Conservation (phyloP, 1,140 invertebrate genomes). For the Drosophila quadrilineata region DNA sequence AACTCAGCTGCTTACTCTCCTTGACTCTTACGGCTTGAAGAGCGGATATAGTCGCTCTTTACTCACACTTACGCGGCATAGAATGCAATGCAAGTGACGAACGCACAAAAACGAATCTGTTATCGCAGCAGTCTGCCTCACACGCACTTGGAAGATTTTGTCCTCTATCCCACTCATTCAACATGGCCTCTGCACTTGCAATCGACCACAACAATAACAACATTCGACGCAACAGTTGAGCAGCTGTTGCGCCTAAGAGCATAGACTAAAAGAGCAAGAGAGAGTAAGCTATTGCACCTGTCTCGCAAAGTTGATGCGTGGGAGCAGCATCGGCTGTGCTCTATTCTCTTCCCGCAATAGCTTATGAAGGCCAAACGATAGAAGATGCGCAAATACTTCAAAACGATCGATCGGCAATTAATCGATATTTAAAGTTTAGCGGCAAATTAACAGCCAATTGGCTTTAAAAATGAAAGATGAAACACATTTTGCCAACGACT, state of each 20-base stretch:
- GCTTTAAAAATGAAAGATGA: too few relatives aligned
- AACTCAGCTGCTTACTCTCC: neutral
- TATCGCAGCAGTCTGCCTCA: too few relatives aligned
- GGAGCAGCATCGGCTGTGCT: neutral
- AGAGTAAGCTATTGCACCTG: constrained; percentile 24
- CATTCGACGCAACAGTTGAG: constrained; percentile 10
- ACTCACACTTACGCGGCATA: constrained; percentile 12
- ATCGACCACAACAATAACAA: constrained; percentile 38
- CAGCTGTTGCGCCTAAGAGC: constrained; percentile 44
- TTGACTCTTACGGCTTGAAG: constrained; percentile 1
- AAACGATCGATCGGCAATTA: constrained; percentile 7
- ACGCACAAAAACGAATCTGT: constrained; percentile 20
- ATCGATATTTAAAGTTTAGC: neutral
- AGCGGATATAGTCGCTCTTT: constrained; percentile 27
- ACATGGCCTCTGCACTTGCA: constrained; percentile 9
- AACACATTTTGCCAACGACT: too few relatives aligned
- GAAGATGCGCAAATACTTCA: constrained; percentile 1
- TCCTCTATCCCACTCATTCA: constrained; percentile 5
- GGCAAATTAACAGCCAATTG: neutral
- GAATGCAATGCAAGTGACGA: constrained; percentile 15
- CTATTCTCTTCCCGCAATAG: neutral
- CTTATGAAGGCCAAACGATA: neutral
- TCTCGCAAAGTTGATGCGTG: neutral
- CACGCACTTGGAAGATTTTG: constrained; percentile 6
- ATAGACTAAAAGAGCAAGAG: constrained; percentile 21